Evolutionary conservation across 2,113 vertebrate genomes (phyloP).

Genomic region (Alethe diademata): DNA sequence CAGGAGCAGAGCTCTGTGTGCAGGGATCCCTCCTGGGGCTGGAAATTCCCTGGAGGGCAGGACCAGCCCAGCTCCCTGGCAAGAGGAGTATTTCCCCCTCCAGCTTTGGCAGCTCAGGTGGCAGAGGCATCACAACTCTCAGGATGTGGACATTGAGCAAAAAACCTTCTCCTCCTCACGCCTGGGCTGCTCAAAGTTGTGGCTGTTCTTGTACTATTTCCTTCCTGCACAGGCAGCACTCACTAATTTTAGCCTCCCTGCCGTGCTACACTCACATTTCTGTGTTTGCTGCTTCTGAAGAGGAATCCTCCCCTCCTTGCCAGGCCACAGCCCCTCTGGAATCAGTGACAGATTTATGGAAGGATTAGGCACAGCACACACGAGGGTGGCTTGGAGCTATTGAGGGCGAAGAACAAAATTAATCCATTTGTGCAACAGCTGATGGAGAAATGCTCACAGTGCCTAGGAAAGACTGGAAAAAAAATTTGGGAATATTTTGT

Average conservation of each 20-base stretch:
- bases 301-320: not conserved
- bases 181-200: not conserved
- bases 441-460: rapidly evolving
- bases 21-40: not conserved
- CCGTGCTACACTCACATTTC: not conserved
- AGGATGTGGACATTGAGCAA: constrained; percentile 12
- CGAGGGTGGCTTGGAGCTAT: rapidly evolving
- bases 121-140: not conserved
- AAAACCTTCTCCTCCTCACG: not conserved
- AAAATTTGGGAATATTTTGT: not conserved
- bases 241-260: constrained; percentile 35
- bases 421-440: not conserved
- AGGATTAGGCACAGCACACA: rapidly evolving
- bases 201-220: constrained; percentile 49
- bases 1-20: not conserved
- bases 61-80: not conserved
- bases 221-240: constrained; percentile 66
- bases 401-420: rapidly evolving
- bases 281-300: not conserved
- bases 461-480: rapidly evolving
- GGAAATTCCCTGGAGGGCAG: not conserved
- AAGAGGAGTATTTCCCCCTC: rapidly evolving
- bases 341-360: rapidly evolving
- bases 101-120: not conserved
- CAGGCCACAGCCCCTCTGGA: not conserved